A percentile compares a stretch with the other conserved stretches of the same genome.
phyloP scores from a whole-genome alignment of 2,888 invertebrate species.

The Macaria notata region DNA sequence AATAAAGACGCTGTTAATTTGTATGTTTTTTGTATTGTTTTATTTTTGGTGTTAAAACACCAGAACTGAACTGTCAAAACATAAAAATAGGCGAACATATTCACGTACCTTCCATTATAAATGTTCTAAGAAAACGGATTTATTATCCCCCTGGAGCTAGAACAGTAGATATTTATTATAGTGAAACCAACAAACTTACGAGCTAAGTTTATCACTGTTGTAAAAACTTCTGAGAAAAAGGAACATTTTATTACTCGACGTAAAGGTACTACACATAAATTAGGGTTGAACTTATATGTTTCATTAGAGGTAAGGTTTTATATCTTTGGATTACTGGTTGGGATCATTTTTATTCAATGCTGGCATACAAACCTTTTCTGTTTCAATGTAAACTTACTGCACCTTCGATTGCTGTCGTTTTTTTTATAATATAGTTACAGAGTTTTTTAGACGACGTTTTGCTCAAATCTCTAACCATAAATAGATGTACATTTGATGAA shows the following conservation, averaged over 20 bases:
- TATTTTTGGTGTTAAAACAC: no score
- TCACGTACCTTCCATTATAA: conserved; percentile 26
- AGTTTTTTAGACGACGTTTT: no score
- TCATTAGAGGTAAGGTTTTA: conserved; percentile 19
- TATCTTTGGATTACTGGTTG: not conserved
- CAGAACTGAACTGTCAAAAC: no score
- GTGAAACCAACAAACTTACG: conserved; percentile 36
- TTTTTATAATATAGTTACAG: no score
- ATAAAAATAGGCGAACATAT: conserved; percentile 1
- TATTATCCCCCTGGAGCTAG: conserved; percentile 27
- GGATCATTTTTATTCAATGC: no score
- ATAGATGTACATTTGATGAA: no score
- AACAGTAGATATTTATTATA: conserved; percentile 46
- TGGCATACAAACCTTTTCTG: no score
- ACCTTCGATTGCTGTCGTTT: no score
- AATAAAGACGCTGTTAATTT: no score
- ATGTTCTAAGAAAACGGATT: conserved; percentile 36
- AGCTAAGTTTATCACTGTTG: conserved; percentile 33
- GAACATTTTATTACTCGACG: conserved; percentile 41
- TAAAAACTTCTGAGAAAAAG: conserved; percentile 36
- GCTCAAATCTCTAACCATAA: no score
- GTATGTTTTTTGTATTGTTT: no score
- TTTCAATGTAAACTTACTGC: no score
- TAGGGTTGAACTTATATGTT: conserved; percentile 28
- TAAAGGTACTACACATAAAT: conserved; percentile 37